Evolutionary conservation across 2,888 invertebrate genomes (phyloP), one percentile per base, ranked within the genome.

Genomic region (Agrilus cyanescens): DNA sequence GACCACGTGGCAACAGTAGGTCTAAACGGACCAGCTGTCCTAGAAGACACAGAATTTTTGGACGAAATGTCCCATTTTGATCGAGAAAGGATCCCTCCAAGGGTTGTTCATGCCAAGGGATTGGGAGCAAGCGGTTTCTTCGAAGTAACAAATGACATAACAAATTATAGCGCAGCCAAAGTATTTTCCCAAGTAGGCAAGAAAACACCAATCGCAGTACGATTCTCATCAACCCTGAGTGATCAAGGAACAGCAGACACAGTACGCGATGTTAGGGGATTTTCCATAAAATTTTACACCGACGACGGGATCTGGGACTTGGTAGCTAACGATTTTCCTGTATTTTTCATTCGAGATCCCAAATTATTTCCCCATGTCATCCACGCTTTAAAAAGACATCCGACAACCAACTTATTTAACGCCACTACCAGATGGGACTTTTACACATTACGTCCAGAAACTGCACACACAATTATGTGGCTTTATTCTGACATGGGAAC

Each of bases 371-470:
- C 95, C 6, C 90, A 86, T 60, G 93, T 97, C 58, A 90, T 97
- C 54, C 96, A 96, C 64, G 87, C 93, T 1, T 91, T 95, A 65
- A 97, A 96, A 66, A 77, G 96, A 50, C 96, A 97, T 65, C 96
- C 97, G 1, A 83, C 76, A 25, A 89, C 88, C 0, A 85, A 89
- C 61, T 31, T 94, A 25, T 93, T 90, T 69, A 94, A 95, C 68
- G 72, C 85, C 30, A 89, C 95, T 59, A 90, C 90, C 88, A 89
- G 90, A 62, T 95, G 94, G 94, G 95, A 95, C 64, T 93, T 95
- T 60, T 74, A 91, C 50, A 80, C 86, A 0, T 69, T 94, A 32
- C 75, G 93, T 32, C 88, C 90, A 0, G 94, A 95, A 67, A 73
- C 85, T 1, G 78, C 79, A 18, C 94, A 95, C 62, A 93, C 94